Conservation (phyloP, 2,888 invertebrate genomes). For the Endotricha flammealis region DNA sequence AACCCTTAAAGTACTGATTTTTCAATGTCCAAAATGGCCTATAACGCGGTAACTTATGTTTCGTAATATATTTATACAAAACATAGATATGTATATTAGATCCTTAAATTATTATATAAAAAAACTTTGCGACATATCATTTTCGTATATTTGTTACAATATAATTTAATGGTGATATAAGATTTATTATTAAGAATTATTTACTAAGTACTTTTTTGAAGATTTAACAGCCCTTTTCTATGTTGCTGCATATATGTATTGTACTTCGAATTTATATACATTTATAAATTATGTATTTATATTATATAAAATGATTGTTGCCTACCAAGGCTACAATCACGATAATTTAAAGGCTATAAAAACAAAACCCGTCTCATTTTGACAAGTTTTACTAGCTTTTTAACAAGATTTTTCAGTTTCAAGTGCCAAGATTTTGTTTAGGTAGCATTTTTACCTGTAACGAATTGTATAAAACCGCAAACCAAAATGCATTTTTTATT, state of each 20-base stretch:
- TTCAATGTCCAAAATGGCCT: constrained; percentile 13
- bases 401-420: background rate
- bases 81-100: constrained; percentile 12
- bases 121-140: constrained; percentile 57
- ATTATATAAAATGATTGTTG: constrained; percentile 2
- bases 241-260: constrained; percentile 8
- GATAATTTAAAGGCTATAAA: too few relatives aligned
- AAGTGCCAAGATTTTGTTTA: background rate
- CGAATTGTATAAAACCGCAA: too few relatives aligned
- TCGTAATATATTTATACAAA: constrained; percentile 8
- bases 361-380: too few relatives aligned
- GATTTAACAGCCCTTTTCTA: constrained; percentile 7
- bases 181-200: constrained; percentile 22
- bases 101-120: constrained; percentile 18
- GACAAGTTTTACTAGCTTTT: too few relatives aligned
- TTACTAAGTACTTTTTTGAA: constrained; percentile 16
- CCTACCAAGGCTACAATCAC: too few relatives aligned
- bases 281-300: background rate
- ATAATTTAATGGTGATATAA: constrained; percentile 41
- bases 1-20: constrained; percentile 9
- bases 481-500: too few relatives aligned
- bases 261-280: constrained; percentile 5
- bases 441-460: background rate
- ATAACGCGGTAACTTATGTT: constrained; percentile 11
- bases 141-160: constrained; percentile 45